Conservation (phyloP, 64 coral and sea anemone genomes). For the Platygyra sinensis region DNA sequence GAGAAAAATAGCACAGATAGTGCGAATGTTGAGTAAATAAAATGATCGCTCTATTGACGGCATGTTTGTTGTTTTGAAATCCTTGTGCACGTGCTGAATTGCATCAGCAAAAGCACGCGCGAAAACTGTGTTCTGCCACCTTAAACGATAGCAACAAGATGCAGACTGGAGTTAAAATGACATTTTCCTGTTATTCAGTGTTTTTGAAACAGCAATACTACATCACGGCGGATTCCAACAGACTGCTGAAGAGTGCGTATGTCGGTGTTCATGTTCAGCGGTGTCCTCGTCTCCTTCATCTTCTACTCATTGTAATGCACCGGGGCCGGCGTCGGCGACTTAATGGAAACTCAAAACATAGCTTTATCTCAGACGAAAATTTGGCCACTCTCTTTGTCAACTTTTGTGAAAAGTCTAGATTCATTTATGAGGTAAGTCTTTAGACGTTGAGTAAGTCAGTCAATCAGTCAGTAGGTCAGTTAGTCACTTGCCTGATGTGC, state of each 20-base stretch:
- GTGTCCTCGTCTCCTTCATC: constrained; percentile 62
- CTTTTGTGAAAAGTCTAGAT: constrained; percentile 64
- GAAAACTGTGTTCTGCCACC: too few relatives aligned
- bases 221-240: constrained; percentile 43
- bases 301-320: constrained; percentile 76
- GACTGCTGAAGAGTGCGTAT: constrained; percentile 54
- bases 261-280: constrained; percentile 67
- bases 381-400: constrained; percentile 65
- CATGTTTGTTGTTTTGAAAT: too few relatives aligned
- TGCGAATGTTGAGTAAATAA: too few relatives aligned
- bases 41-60: too few relatives aligned
- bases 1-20: too few relatives aligned
- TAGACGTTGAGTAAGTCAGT: too few relatives aligned
- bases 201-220: constrained; percentile 32
- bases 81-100: too few relatives aligned
- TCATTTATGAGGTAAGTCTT: constrained; percentile 56
- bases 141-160: not conserved
- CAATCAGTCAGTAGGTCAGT: too few relatives aligned
- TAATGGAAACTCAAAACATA: constrained; percentile 6
- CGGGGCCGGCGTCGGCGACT: constrained; percentile 71
- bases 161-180: not conserved
- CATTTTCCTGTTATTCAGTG: not conserved
- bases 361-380: constrained; percentile 60
- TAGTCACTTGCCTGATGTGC: too few relatives aligned
- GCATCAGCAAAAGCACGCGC: too few relatives aligned